A percentile compares a stretch with the other conserved stretches of the same genome.
These are phyloP conservation scores for Sebastes vulpes DNA, from an alignment of 2,797 vertebrate species.

Conservation along the genomic window DNA sequence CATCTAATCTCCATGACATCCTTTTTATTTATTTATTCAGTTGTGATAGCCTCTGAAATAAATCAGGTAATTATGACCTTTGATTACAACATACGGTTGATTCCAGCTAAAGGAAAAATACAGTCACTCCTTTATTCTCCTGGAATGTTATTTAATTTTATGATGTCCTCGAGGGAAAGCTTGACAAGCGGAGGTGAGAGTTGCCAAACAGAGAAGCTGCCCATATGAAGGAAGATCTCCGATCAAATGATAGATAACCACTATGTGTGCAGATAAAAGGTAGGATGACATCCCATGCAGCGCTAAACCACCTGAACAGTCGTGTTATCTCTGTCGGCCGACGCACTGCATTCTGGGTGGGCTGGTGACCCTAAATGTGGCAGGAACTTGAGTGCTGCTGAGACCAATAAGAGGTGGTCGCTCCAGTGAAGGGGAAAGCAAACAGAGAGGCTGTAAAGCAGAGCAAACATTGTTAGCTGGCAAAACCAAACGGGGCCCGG, in stretches of 20 bases:
- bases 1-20: not conserved
- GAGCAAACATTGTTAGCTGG: constrained; percentile 80
- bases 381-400: constrained; percentile 49
- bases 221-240: constrained; percentile 62
- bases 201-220: constrained; percentile 57
- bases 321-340: constrained; percentile 50
- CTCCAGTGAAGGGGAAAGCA: constrained; percentile 80
- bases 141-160: constrained; percentile 55
- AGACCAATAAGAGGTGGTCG: constrained; percentile 55
- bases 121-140: constrained; percentile 37
- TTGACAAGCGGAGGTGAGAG: constrained; percentile 34
- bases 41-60: constrained; percentile 8
- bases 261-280: not conserved
- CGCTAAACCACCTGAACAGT: constrained; percentile 40
- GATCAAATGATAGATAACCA: constrained; percentile 55
- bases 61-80: constrained; percentile 43
- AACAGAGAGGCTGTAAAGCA: constrained; percentile 80
- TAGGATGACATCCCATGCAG: constrained; percentile 12
- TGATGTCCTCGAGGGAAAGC: constrained; percentile 48
- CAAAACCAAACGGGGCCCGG: constrained; percentile 57
- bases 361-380: constrained; percentile 67
- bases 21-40: not conserved
- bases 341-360: constrained; percentile 76
- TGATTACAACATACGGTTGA: constrained; percentile 14
- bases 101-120: constrained; percentile 9